Percentiles rank a stretch among this genome's conserved stretches.
These are phyloP conservation scores for Monopis laevigella DNA, from an alignment of 2,888 invertebrate species.

Conservation along the genomic window DNA sequence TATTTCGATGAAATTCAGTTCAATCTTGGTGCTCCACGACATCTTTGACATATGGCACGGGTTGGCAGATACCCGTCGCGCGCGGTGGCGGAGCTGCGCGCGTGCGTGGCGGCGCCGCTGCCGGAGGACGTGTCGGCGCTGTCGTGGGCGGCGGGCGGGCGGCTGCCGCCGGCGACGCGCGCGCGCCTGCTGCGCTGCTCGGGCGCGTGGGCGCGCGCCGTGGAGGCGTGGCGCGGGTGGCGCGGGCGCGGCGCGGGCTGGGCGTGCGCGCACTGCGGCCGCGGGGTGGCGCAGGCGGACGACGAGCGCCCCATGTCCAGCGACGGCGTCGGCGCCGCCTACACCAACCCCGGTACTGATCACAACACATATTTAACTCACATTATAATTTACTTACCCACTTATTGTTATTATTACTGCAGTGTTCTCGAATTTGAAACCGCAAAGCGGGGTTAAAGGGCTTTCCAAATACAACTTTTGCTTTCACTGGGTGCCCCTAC, in stretches of 20 bases:
- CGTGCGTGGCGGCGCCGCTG: slow-evolving; percentile 26
- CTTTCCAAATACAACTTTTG: too few species aligned
- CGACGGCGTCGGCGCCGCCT: slow-evolving; percentile 9
- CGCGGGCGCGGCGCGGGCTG: not conserved
- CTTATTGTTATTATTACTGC: too few species aligned
- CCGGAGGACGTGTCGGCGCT: slow-evolving; percentile 49
- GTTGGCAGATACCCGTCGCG: too few species aligned
- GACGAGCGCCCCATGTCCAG: slow-evolving; percentile 4
- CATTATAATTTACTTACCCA: too few species aligned
- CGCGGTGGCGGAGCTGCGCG: not conserved
- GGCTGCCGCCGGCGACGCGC: slow-evolving; percentile 39
- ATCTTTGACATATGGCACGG: slow-evolving; percentile 1
- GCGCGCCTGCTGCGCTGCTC: slow-evolving; percentile 35
- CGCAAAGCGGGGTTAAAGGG: too few species aligned
- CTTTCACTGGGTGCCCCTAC: too few species aligned
- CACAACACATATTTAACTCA: too few species aligned
- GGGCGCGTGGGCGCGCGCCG: slow-evolving; percentile 41
- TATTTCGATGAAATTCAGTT: too few species aligned
- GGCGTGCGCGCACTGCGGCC: not conserved
- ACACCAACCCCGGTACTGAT: slow-evolving; percentile 15
- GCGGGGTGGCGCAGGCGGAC: not conserved
- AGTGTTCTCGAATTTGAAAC: too few species aligned
- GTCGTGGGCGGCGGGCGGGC: slow-evolving; percentile 58
- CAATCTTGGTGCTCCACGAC: too few species aligned
- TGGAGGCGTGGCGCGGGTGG: slow-evolving; percentile 32